Evolutionary conservation across 1,140 invertebrate genomes (phyloP).

Genomic region (Chironomus tepperi): DNA sequence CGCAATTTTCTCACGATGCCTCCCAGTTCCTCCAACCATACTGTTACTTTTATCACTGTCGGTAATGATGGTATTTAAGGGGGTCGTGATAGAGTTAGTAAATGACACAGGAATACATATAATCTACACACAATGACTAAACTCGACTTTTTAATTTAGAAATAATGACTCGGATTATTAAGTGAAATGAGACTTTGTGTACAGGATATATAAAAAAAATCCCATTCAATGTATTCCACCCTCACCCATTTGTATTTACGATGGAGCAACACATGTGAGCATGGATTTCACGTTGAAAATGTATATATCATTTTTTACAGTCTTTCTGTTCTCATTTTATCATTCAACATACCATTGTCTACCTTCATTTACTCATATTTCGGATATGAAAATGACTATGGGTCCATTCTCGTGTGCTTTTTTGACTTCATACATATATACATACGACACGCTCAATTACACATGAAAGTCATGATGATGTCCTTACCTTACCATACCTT

Average conservation of each 20-base stretch:
- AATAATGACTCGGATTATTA: constrained; percentile 1
- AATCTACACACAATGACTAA: not conserved
- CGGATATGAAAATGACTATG: too few species aligned
- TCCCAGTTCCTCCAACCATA: too few species aligned
- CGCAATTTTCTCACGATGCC: too few species aligned
- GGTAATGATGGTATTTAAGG: too few species aligned
- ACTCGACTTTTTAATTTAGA: not conserved
- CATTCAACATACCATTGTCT: too few species aligned
- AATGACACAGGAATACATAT: not conserved
- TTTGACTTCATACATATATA: not conserved
- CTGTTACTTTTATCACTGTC: too few species aligned
- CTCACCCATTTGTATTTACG: not conserved
- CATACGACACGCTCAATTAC: not conserved
- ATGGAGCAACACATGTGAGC: not conserved
- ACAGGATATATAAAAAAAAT: not conserved
- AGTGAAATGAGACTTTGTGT: constrained; percentile 1
- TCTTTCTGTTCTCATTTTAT: not conserved
- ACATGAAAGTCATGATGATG: not conserved
- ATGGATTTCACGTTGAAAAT: not conserved
- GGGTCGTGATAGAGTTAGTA: too few species aligned
- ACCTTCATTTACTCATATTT: too few species aligned
- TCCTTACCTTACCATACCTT: not conserved
- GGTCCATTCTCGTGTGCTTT: too few species aligned
- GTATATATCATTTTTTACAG: not conserved
- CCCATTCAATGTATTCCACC: too few species aligned